phyloP scores from a whole-genome alignment of 2,113 vertebrate genomes.

The Elanus axillaris region DNA sequence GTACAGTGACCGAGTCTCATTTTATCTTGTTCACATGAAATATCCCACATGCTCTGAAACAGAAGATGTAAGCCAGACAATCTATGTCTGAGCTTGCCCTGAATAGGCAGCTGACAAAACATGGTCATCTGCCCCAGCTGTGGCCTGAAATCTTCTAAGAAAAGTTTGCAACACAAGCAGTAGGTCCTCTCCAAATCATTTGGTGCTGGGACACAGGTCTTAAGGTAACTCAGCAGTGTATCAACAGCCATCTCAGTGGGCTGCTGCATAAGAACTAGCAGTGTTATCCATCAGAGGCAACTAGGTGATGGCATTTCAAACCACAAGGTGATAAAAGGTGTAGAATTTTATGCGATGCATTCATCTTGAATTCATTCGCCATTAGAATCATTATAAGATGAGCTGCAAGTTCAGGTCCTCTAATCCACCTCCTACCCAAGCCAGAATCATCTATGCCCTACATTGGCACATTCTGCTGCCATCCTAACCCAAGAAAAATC shows the following conservation, averaged over 20 bases:
- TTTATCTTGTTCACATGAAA: neutral
- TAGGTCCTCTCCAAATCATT: neutral
- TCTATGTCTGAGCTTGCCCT: neutral
- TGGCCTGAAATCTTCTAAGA: neutral
- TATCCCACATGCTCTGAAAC: neutral
- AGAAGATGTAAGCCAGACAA: neutral
- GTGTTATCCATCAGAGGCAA: neutral
- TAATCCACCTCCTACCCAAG: neutral
- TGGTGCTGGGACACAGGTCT: neutral
- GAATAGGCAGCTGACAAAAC: neutral
- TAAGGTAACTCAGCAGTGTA: neutral
- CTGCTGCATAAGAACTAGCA: neutral
- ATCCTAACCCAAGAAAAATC: neutral
- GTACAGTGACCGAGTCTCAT: neutral
- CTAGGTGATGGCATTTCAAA: neutral
- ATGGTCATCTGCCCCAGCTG: neutral
- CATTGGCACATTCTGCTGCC: neutral
- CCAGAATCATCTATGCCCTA: neutral
- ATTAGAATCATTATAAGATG: neutral
- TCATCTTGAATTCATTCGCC: neutral
- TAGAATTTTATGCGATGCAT: neutral
- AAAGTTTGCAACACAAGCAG: neutral
- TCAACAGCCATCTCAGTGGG: neutral
- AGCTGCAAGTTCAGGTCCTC: neutral
- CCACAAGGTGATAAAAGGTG: neutral